Evolutionary conservation across 2,113 vertebrate genomes (phyloP), one percentile per base, ranked within the genome.

Genomic region (Mesocricetus auratus): DNA sequence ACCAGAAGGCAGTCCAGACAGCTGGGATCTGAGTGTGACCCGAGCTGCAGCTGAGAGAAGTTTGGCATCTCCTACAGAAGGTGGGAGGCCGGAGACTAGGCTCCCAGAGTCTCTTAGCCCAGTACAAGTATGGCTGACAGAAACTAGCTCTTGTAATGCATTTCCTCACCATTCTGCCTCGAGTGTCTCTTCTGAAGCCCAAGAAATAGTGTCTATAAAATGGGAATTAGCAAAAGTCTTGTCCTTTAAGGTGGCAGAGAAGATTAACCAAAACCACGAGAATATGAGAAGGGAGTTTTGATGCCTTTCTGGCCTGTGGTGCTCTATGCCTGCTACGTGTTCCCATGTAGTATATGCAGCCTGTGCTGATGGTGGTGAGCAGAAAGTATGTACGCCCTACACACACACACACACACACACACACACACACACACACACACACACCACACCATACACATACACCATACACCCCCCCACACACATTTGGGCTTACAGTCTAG

Each of bases 1-100:
- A 26, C 29, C 19, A 58, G 87, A 77, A 94, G 91, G 47, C 77
- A 71, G 91, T 85, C 75, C n/a, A 50, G 89, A 62, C 68, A 73
- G 42, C 78, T 0, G 4, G 21, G 50, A 22, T 50, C 89, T 86
- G n/a, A 10, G 9, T 78, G 39, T 64, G 75, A 85, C 50, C 89
- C 45, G 71, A 89, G 66, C 96, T 89, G 19, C 56, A 24, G 12
- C 45, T 62, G 36, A 47, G 0, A 5, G 58, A 26, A 66, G 29
- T 42, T 78, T 45, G 89, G 79, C 42, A 13, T 90, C 90, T 56
- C 26, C 68, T 45, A 58, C 7, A 69, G 56, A 73, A 62, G 86
- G 39, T 39, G 39, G n/a, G 47, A 56, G 53, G 47, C 56, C 39
- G 24, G 78, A 90, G 92, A 13, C n/a, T 21, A 75, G 79, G 29